Evolutionary conservation across 2,888 invertebrate genomes (phyloP).

Genomic region (Conus canariensis): DNA sequence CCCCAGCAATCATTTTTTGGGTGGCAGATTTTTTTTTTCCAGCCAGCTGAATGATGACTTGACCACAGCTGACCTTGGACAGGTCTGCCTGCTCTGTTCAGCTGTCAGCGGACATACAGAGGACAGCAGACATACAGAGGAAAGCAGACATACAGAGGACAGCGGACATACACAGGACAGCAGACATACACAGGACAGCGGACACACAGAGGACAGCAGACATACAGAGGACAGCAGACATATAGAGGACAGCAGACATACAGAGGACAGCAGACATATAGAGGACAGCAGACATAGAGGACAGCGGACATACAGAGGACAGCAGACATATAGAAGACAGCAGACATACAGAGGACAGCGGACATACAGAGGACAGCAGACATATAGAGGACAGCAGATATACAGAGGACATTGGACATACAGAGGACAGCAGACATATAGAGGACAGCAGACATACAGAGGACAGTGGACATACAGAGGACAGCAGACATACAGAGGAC

Average conservation of each 20-base stretch:
- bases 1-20: too few relatives aligned
- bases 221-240: not conserved
- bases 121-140: slow-evolving; percentile 18
- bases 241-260: not conserved
- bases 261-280: not conserved
- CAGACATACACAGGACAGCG: not conserved
- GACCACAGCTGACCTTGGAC: too few relatives aligned
- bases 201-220: slow-evolving; percentile 1
- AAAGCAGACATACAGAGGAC: not conserved
- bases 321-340: not conserved
- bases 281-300: not conserved
- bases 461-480: not conserved
- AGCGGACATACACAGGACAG: not conserved
- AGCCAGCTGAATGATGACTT: too few relatives aligned
- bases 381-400: not conserved
- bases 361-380: not conserved
- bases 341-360: not conserved
- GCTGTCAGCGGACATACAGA: not conserved
- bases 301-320: not conserved
- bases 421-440: not conserved
- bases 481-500: not conserved
- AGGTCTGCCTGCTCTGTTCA: too few relatives aligned
- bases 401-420: not conserved
- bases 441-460: not conserved
- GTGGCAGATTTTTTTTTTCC: too few relatives aligned